Conservation (phyloP, 2,888 invertebrate species). For the Pseudeuparius sepicola region DNA sequence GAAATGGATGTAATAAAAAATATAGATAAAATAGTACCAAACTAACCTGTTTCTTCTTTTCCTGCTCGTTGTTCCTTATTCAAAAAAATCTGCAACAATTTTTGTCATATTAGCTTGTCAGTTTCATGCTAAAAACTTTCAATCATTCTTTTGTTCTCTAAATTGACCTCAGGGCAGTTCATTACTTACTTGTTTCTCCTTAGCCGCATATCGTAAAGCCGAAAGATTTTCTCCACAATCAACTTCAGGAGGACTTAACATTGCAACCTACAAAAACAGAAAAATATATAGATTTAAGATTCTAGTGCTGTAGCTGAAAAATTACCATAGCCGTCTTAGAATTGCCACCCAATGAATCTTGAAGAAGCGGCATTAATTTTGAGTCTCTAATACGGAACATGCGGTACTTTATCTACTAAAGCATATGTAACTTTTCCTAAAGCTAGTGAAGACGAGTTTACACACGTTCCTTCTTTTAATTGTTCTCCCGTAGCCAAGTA, state of each 20-base stretch:
- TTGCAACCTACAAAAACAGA: conserved; percentile 73
- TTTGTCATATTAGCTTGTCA: conserved; percentile 65
- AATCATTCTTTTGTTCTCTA: conserved; percentile 92
- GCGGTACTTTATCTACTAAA: conserved; percentile 91
- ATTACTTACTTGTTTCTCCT: conserved; percentile 96
- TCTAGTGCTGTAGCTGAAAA: too few relatives aligned
- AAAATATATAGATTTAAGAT: too few relatives aligned
- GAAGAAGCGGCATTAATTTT: conserved; percentile 85
- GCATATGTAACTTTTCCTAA: conserved; percentile 98
- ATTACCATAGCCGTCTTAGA: conserved; percentile 89
- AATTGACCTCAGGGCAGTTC: conserved; percentile 91
- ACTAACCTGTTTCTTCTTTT: conserved; percentile 8
- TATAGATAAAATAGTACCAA: too few relatives aligned
- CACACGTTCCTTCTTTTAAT: conserved; percentile 94
- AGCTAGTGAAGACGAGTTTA: conserved; percentile 93
- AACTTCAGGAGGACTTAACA: conserved; percentile 90
- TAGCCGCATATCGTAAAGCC: conserved; percentile 91
- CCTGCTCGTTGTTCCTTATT: conserved; percentile 24
- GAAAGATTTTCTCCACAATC: conserved; percentile 98
- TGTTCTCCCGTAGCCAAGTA: conserved; percentile 87
- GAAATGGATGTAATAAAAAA: too few relatives aligned
- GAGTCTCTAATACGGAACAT: conserved; percentile 97
- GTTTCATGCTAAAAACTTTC: conserved; percentile 96
- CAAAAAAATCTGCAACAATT: conserved; percentile 28
- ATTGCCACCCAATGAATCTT: conserved; percentile 96